Evolutionary conservation across 2,797 vertebrate genomes (phyloP).

Genomic region (Meriones psammophilus): DNA sequence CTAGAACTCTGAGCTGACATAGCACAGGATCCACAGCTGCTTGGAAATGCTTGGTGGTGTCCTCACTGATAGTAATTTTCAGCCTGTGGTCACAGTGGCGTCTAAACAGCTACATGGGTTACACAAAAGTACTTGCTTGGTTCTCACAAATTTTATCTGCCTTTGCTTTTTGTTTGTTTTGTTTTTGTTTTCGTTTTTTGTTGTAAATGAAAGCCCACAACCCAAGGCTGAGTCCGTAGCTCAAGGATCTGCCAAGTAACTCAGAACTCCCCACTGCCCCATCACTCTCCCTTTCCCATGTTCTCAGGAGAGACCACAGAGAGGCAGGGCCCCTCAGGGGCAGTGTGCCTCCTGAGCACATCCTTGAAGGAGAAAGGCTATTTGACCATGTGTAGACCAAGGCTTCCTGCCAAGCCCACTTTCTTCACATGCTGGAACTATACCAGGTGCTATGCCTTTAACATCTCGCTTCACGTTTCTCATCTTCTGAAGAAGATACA

Average conservation of each 20-base stretch:
- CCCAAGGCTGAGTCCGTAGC: not conserved
- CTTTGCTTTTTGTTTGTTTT: not conserved
- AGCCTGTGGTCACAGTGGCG: not conserved
- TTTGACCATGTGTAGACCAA: fast-evolving
- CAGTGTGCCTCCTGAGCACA: not conserved
- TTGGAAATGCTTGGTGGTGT: not conserved
- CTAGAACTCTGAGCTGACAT: not conserved
- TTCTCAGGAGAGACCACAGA: not conserved
- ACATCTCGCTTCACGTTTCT: not conserved
- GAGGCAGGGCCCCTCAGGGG: not conserved
- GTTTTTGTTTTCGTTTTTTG: not conserved
- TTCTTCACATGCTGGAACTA: not conserved
- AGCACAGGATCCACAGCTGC: not conserved
- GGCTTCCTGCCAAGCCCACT: no score
- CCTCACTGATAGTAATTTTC: not conserved
- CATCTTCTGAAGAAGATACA: not conserved
- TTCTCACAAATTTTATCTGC: constrained; percentile 5
- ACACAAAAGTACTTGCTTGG: not conserved
- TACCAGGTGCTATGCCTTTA: not conserved
- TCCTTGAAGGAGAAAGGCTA: not conserved
- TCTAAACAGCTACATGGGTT: not conserved
- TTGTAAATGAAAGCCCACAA: not conserved
- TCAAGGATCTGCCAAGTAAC: not conserved
- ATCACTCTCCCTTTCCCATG: not conserved
- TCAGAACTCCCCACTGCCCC: not conserved